A percentile compares a stretch with the other conserved stretches of the same genome.
Conservation (phyloP, 1,140 invertebrate species). For the Mylabris phalerata region DNA sequence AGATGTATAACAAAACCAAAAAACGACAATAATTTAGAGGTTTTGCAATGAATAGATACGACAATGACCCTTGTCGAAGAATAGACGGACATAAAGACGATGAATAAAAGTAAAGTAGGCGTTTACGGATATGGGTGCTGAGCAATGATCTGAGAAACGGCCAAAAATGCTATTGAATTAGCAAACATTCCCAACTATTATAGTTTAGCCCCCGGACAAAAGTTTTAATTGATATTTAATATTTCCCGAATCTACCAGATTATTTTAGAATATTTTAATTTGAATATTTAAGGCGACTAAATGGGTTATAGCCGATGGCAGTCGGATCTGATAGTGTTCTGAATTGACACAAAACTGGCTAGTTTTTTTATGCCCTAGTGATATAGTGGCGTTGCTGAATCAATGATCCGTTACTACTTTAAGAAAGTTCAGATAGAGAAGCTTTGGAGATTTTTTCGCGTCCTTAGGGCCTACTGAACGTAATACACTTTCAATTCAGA, state of each 20-base stretch:
- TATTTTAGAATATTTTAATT: too few species aligned
- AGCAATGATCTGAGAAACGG: slow-evolving; percentile 18
- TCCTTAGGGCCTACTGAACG: background rate
- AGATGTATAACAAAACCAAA: slow-evolving; percentile 1
- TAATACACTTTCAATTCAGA: background rate
- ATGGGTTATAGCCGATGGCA: too few species aligned
- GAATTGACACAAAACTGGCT: too few species aligned
- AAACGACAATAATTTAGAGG: slow-evolving; percentile 17
- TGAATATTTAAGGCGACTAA: too few species aligned
- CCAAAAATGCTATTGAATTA: background rate
- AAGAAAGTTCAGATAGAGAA: background rate
- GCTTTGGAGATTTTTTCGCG: background rate
- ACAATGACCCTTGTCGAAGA: slow-evolving; percentile 15
- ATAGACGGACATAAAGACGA: slow-evolving; percentile 13
- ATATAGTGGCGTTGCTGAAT: background rate
- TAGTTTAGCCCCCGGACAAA: too few species aligned
- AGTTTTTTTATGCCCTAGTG: too few species aligned
- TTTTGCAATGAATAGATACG: slow-evolving; percentile 21
- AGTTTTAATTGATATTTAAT: too few species aligned
- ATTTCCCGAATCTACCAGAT: too few species aligned
- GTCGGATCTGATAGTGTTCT: too few species aligned
- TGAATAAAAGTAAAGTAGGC: slow-evolving; percentile 24
- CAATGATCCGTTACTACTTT: background rate
- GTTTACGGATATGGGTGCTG: slow-evolving; percentile 22
- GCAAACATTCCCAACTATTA: too few species aligned